Evolutionary conservation across 30 jellyfish, hydroid and myxozoan species (phyloP), one percentile per base, ranked within the genome.

Genomic region (Aurelia coerulea): DNA sequence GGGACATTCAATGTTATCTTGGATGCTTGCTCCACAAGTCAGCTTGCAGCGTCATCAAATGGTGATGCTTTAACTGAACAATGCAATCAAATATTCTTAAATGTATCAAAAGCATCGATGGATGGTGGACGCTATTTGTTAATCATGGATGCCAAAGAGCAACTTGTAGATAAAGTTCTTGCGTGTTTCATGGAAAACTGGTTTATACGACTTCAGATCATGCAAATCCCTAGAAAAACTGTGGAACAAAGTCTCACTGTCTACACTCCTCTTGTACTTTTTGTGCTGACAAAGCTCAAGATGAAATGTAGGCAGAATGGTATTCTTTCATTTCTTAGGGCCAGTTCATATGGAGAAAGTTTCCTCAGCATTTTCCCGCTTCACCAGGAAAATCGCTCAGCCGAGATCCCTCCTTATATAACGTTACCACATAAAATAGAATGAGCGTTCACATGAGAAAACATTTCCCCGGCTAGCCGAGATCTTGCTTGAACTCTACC

Each of bases 91-190:
- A 35, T 35, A 12, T 78, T 78, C 41, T 31, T 5, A 59, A 78
- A 60, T 37, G 53, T 78, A 4, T 23, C 68, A 60, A 31, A 64
- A 35, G 49, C 46, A 39, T 53, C 82, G 50, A 68, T 53, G 68
- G 39, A 23, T 62, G 97, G 97, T 34, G 98, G 98, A n/a, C 88
- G 95, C 6, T 92, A 62, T 69, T 76, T 92, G 33, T 80, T 91
- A 50, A 71, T 92, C 31, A 75, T 83, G 23, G 68, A 88, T 29
- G 95, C 97, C 11, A 90, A 81, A 31, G 80, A 72, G 19, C 83
- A 75, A 50, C 63, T 86, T 12, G 60, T 87, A 16, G 68, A 80
- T 18, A 10, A 37, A 29, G 37, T 92, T 19, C 51, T 92, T 18
- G 18, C 72, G 5, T 53, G 59, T 64, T 92, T 92, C 80, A 80